Evolutionary conservation across 2,113 vertebrate genomes (phyloP), one percentile per base, ranked within the genome.

Genomic region (Panurus biarmicus): DNA sequence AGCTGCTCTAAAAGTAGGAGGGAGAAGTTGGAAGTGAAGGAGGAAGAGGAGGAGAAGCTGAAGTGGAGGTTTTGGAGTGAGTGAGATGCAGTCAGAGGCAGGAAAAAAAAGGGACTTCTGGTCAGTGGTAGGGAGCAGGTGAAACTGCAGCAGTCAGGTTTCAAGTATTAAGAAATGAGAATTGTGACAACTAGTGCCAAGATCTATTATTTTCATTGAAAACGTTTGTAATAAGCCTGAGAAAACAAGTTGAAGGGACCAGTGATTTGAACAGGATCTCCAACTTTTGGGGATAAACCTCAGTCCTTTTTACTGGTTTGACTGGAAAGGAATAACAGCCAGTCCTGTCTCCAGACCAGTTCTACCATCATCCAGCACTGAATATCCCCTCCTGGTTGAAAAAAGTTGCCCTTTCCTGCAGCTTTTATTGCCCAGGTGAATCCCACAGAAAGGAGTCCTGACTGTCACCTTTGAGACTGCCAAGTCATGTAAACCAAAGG

Each of bases 401-500:
- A 91, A 81, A 66, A 1, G 3, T 20, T 76, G 16, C 45, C 21
- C 20, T 74, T 33, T 86, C 12, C 28, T 50, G 13, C 3, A 23
- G 28, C 42, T 87, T 81, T 21, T 24, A 21, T 51, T 5, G 2
- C 8, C 10, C 22, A 48, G 14, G 5, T 53, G 33, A 66, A 11
- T 35, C 10, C 29, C 33, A 47, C 9, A 48, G 35, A 36, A 80
- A 40, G 6, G 6, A 71, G 26, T 50, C 22, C 48, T 38, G 57
- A 51, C 23, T 83, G 23, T 44, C n/a, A 23, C 29, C 38, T 48
- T 33, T 0, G 0, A 70, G 29, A 33, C 6, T 10, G 2, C 12
- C 6, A 28, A 88, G n/a, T 3, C 5, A 24, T 10, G 40, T 2
- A 6, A 89, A 60, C 23, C 17, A 21, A 21, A 35, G 51, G 3